Conservation (phyloP, 2,888 invertebrate species). For the Cephus pulcher region DNA sequence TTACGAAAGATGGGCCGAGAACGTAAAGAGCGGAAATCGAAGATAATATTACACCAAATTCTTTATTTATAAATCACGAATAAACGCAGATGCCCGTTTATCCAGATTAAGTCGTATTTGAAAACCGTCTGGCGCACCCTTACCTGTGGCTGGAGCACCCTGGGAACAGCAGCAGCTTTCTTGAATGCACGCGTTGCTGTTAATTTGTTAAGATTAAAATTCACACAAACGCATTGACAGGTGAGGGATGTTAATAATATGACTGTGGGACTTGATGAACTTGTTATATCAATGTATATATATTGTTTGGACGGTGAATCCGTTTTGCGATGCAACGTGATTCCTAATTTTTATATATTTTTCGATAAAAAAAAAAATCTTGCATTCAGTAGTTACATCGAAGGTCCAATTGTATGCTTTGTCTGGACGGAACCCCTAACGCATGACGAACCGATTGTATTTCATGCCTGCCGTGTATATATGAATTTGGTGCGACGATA, state of each 20-base stretch:
- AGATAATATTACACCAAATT: too few relatives aligned
- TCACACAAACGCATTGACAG: constrained; percentile 23
- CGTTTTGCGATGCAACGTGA: background rate
- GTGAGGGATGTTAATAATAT: background rate
- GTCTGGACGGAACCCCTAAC: background rate
- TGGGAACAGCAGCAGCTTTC: background rate
- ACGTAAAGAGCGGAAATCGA: background rate
- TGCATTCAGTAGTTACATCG: background rate
- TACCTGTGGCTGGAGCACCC: background rate
- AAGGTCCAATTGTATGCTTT: background rate
- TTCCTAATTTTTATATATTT: background rate
- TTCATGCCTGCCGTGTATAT: background rate
- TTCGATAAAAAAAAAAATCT: background rate
- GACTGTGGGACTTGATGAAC: background rate
- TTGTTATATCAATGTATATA: background rate
- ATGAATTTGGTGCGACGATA: constrained; percentile 1
- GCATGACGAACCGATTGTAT: background rate
- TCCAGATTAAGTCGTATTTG: background rate
- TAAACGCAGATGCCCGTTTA: background rate
- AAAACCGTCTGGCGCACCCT: background rate
- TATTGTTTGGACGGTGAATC: background rate
- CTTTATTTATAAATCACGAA: background rate
- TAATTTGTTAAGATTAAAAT: constrained; percentile 43
- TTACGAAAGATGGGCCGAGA: background rate
- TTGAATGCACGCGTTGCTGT: constrained; percentile 43